phyloP scores from a whole-genome alignment of 2,797 vertebrate species.

The Enteromius radiatus region DNA sequence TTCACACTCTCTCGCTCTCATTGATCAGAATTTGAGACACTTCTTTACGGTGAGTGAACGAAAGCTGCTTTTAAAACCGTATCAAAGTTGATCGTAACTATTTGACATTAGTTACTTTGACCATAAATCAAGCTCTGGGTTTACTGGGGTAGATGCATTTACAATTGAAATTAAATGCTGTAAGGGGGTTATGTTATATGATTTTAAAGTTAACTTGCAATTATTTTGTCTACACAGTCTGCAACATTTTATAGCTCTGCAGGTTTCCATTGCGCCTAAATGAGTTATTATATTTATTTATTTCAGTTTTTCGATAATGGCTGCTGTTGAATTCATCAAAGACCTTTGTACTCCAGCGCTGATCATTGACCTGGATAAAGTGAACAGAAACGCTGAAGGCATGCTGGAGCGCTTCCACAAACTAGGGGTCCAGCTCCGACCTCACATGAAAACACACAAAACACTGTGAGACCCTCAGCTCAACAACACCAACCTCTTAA shows the following conservation, averaged over 20 bases:
- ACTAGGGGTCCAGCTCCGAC: conserved; percentile 81
- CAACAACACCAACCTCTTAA: neutral
- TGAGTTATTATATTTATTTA: neutral
- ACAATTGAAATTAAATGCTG: neutral
- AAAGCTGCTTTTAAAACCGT: neutral
- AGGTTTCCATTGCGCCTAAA: neutral
- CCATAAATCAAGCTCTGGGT: neutral
- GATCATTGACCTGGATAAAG: conserved; percentile 75
- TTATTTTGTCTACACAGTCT: neutral
- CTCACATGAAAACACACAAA: conserved; percentile 89
- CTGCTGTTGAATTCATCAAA: conserved; percentile 42
- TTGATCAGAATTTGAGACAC: neutral
- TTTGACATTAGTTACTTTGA: neutral
- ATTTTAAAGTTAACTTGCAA: neutral
- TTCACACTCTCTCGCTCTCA: neutral
- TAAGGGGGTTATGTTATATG: neutral
- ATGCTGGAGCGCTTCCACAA: conserved; percentile 77
- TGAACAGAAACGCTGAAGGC: conserved; percentile 74
- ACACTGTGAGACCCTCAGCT: conserved; percentile 75
- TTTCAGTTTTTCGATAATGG: conserved; percentile 42
- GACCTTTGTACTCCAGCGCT: conserved; percentile 79
- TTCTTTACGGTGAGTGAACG: neutral
- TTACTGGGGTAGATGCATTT: neutral
- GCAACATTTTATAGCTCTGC: neutral
- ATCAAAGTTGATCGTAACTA: neutral